Conservation (phyloP, 2,888 invertebrate species). For the Agriotes lineatus region DNA sequence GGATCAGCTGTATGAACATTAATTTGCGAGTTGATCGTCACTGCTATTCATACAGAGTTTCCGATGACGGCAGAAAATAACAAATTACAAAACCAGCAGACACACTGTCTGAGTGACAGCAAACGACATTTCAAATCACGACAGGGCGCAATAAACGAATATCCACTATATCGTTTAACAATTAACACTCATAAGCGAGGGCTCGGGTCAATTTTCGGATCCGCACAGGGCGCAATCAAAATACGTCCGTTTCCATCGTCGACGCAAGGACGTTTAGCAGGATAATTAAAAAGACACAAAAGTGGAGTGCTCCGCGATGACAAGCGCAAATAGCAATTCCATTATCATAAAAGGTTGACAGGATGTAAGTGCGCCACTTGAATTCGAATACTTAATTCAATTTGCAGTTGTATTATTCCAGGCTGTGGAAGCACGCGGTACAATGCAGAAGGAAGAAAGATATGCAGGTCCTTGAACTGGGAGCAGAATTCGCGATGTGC, state of each 20-base stretch:
- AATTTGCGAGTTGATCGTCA: too few species aligned
- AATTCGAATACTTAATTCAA: conserved; percentile 39
- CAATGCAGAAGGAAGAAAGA: conserved; percentile 26
- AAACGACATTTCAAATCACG: too few species aligned
- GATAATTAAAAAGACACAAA: conserved; percentile 34
- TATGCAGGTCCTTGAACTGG: conserved; percentile 2
- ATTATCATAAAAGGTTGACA: conserved; percentile 41
- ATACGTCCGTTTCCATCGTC: background rate
- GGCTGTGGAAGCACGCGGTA: conserved; percentile 14
- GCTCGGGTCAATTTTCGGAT: background rate
- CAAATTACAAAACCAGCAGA: too few species aligned
- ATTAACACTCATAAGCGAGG: too few species aligned
- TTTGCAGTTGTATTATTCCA: conserved; percentile 29
- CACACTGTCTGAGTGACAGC: too few species aligned
- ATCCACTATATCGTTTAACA: too few species aligned
- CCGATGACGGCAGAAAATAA: too few species aligned
- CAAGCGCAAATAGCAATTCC: conserved; percentile 41
- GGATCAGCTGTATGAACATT: too few species aligned
- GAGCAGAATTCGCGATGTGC: conserved; percentile 14
- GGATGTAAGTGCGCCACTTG: conserved; percentile 38
- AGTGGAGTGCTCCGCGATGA: conserved; percentile 26
- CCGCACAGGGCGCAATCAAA: background rate
- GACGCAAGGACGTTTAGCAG: conserved; percentile 16
- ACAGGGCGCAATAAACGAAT: too few species aligned
- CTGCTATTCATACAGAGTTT: too few species aligned